phyloP scores from a whole-genome alignment of 2,888 invertebrate species.

The Cephus nigrinus region DNA sequence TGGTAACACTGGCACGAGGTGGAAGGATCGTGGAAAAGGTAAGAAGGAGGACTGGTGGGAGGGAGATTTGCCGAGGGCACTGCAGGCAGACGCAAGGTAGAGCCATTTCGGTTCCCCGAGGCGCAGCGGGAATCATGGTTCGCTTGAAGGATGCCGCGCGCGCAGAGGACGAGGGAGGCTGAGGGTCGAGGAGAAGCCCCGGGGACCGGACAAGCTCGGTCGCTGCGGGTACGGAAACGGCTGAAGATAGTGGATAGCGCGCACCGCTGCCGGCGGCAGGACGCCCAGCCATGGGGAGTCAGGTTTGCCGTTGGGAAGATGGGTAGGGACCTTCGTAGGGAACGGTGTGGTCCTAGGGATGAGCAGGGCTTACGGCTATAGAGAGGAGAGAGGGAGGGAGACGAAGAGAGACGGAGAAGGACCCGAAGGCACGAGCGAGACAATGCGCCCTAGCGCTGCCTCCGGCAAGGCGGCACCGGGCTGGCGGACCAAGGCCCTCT shows the following conservation, averaged over 20 bases:
- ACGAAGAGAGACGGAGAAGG: slow-evolving; percentile 19
- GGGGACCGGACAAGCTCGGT: slow-evolving; percentile 35
- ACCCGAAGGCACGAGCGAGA: slow-evolving; percentile 36
- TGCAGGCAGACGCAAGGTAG: slow-evolving; percentile 57
- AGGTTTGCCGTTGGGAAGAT: background rate
- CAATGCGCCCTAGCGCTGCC: slow-evolving; percentile 43
- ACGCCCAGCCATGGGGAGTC: background rate
- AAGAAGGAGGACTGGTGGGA: slow-evolving; percentile 27
- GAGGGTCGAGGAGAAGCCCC: slow-evolving; percentile 24
- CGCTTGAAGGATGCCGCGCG: slow-evolving; percentile 43
- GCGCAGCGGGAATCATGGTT: slow-evolving; percentile 51
- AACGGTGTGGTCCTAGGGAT: background rate
- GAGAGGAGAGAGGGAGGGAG: background rate
- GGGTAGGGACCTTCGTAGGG: background rate
- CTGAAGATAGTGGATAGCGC: slow-evolving; percentile 49
- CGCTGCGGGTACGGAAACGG: slow-evolving; percentile 57
- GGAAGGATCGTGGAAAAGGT: slow-evolving; percentile 16
- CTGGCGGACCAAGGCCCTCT: slow-evolving; percentile 36
- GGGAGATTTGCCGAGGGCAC: slow-evolving; percentile 45
- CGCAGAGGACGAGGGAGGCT: slow-evolving; percentile 9
- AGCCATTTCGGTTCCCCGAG: slow-evolving; percentile 54
- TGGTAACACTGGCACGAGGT: slow-evolving; percentile 18
- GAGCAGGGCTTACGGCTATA: slow-evolving; percentile 6
- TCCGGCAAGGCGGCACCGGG: slow-evolving; percentile 38
- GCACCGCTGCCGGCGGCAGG: slow-evolving; percentile 24